Conservation (phyloP, 2,888 invertebrate genomes). For the Mythimna pallens region DNA sequence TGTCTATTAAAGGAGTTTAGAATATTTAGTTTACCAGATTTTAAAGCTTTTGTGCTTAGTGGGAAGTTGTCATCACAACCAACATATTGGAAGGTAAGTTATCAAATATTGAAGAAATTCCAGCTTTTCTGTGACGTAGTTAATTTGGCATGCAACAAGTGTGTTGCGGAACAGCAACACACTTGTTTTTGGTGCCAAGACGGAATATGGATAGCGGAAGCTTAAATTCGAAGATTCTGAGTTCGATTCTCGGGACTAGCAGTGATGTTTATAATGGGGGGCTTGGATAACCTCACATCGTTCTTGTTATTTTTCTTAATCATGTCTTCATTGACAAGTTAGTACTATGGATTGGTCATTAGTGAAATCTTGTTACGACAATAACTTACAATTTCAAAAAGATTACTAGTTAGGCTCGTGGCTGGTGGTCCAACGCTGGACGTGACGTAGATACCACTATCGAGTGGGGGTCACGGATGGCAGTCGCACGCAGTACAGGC, state of each 20-base stretch:
- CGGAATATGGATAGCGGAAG: background rate
- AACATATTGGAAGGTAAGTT: constrained; percentile 32
- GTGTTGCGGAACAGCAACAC: too few relatives aligned
- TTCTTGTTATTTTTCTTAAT: background rate
- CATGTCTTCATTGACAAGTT: constrained; percentile 18
- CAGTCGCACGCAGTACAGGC: too few relatives aligned
- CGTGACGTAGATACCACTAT: background rate
- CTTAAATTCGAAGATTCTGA: background rate
- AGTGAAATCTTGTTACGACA: background rate
- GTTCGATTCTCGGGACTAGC: constrained; percentile 29
- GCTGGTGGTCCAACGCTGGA: background rate
- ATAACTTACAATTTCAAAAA: background rate
- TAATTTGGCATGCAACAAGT: constrained; percentile 13
- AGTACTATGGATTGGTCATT: background rate
- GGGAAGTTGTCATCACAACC: constrained; percentile 5
- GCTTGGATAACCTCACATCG: background rate
- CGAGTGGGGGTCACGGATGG: too few relatives aligned
- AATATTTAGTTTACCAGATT: constrained; percentile 4
- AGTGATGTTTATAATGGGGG: background rate
- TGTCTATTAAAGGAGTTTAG: constrained; percentile 10
- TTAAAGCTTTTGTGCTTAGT: constrained; percentile 2
- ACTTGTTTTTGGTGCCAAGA: background rate
- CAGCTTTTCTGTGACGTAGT: constrained; percentile 6
- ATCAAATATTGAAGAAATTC: background rate
- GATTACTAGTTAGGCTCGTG: background rate